Conservation (phyloP, 2,888 invertebrate species). For the Nephrotoma appendiculata region DNA sequence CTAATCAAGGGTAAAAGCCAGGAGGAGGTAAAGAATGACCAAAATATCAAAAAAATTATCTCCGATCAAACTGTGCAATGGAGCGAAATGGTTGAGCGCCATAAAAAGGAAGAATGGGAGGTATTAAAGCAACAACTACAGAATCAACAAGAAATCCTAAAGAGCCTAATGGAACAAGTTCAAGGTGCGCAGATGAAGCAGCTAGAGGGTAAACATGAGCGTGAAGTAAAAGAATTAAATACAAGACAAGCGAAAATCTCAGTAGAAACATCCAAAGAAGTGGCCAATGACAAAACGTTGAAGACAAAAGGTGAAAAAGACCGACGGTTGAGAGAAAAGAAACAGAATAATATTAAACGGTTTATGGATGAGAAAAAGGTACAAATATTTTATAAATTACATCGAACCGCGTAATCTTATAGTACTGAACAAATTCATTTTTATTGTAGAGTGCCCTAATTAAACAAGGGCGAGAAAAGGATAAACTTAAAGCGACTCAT, state of each 20-base stretch:
- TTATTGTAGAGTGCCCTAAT: constrained; percentile 33
- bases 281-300: constrained; percentile 88
- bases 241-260: constrained; percentile 88
- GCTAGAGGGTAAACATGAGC: constrained; percentile 75
- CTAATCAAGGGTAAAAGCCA: constrained; percentile 87
- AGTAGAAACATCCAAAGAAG: constrained; percentile 92
- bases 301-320: constrained; percentile 97
- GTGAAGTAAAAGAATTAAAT: constrained; percentile 93
- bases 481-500: constrained; percentile 81
- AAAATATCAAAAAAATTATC: constrained; percentile 66
- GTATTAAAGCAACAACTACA: constrained; percentile 67
- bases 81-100: constrained; percentile 78
- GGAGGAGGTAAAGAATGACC: constrained; percentile 64
- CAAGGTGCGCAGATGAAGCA: constrained; percentile 81
- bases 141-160: constrained; percentile 61
- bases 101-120: constrained; percentile 70
- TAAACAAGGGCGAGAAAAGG: constrained; percentile 82
- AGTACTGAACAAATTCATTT: background rate
- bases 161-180: constrained; percentile 65
- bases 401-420: background rate
- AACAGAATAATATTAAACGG: constrained; percentile 94
- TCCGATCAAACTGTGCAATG: constrained; percentile 88
- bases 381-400: background rate
- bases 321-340: constrained; percentile 81
- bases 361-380: constrained; percentile 91